Evolutionary conservation across 2,113 vertebrate species (phyloP), one percentile per base, ranked within the genome.

Genomic region (Centropristis striata): DNA sequence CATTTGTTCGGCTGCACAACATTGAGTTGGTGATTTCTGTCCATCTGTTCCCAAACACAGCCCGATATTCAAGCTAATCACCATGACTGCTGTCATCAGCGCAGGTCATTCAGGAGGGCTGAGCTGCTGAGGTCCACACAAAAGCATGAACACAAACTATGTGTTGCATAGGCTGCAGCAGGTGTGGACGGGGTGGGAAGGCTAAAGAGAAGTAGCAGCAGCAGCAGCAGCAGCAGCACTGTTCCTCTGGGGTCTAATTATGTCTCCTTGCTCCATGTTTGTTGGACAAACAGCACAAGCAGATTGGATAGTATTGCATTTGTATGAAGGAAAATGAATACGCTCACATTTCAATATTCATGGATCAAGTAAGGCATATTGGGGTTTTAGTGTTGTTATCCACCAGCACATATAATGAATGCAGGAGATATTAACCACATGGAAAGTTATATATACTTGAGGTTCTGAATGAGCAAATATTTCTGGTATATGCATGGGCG

Each of bases 11-110:
- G 88, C 81, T 79, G 78, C 84, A 87, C 87, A 86, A 90, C 91
- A 88, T 32, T 81, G 90, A 92, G 90, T 89, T 63, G 59, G 57
- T 90, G 88, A 94, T 94, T 93, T 92, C 87, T 76, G 78, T 86
- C 92, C 92, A 92, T 94, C 93, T 94, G 92, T 86, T 91, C 83
- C 54, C 71, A 53, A 9, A 68, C 80, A 79, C 84, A 83, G 71
- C 58, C 82, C 8, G 18, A 85, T 85, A 88, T 80, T 81, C 78
- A 54, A 73, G 83, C 84, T 91, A 90, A 92, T 93, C 89, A 81
- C 83, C 82, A 66, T 70, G 79, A 87, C 79, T 57, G 70, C 71
- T 63, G 39, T 82, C 83, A 79, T 81, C 75, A 83, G 66, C 13
- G 15, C 50, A 3, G 47, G 78, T 46, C 75, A 59, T 84, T 83